A percentile compares a stretch with the other conserved stretches of the same genome.
Evolutionary conservation across 2,113 vertebrate species (phyloP).

Genomic region (Tupaia chinensis): DNA sequence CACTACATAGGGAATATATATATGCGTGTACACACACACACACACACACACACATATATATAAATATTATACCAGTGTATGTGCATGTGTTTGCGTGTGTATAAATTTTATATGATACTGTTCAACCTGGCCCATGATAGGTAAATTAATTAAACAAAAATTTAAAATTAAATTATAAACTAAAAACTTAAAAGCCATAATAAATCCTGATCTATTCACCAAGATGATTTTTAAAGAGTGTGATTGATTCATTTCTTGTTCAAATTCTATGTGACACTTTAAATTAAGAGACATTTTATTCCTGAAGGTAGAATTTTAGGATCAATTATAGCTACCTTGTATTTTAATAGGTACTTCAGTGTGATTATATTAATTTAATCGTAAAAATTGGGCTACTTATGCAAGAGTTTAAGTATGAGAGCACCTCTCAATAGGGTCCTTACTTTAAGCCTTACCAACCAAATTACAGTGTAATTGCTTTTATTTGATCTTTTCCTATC

Average conservation of each 20-base stretch:
- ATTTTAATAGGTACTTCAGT: conserved; percentile 69
- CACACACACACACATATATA: too few relatives aligned
- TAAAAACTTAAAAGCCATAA: neutral
- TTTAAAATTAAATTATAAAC: too few relatives aligned
- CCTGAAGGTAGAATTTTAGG: conserved; percentile 55
- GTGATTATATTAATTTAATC: conserved; percentile 78
- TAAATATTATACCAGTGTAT: too few relatives aligned
- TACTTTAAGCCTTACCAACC: conserved; percentile 88
- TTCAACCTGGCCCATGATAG: neutral
- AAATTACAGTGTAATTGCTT: conserved; percentile 90
- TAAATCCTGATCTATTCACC: neutral
- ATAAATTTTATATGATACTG: neutral
- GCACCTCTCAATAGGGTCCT: conserved; percentile 81
- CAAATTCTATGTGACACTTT: conserved; percentile 41
- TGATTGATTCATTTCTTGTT: conserved; percentile 43
- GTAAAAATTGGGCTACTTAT: conserved; percentile 64
- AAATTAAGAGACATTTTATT: conserved; percentile 67
- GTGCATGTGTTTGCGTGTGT: too few relatives aligned
- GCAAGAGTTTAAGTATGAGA: conserved; percentile 70
- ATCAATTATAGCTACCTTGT: conserved; percentile 71
- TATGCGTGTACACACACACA: too few relatives aligned
- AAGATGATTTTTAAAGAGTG: neutral
- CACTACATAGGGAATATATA: too few relatives aligned
- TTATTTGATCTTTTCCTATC: conserved; percentile 89
- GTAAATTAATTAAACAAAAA: neutral